These are phyloP conservation scores for Monarcha castaneiventris DNA, from an alignment of 2,113 vertebrate species.

Conservation along the genomic window DNA sequence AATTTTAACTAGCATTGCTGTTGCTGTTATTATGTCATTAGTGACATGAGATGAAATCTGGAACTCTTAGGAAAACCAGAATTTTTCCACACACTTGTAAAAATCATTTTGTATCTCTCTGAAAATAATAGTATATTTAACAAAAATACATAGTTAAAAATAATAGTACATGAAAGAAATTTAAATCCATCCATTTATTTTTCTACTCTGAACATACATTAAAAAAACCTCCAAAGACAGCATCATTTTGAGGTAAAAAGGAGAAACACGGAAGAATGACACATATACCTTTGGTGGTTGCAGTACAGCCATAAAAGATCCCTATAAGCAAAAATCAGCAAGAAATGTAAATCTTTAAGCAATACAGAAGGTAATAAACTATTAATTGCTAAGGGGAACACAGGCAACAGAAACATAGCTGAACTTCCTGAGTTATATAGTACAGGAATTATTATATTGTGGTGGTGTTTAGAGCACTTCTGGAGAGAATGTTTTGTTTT, in stretches of 20 bases:
- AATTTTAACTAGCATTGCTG: neutral
- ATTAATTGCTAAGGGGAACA: neutral
- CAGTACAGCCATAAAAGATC: neutral
- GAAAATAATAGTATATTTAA: neutral
- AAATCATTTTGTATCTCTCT: neutral
- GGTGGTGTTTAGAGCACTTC: neutral
- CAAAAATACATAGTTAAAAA: neutral
- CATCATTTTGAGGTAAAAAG: neutral
- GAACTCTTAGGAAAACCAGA: neutral
- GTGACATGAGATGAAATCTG: neutral
- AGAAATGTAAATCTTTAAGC: neutral
- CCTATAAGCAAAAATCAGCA: neutral
- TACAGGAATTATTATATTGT: neutral
- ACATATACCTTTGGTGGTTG: neutral
- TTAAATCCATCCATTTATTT: neutral
- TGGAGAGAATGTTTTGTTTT: neutral
- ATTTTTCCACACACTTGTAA: neutral
- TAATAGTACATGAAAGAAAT: neutral
- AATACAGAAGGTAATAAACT: neutral
- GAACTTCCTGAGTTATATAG: neutral
- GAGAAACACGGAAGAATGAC: neutral
- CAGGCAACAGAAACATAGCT: neutral
- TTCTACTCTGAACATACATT: neutral
- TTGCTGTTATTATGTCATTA: neutral
- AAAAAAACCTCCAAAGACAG: neutral